phyloP scores from a whole-genome alignment of 2,113 vertebrate genomes.

The Pogona vitticeps region DNA sequence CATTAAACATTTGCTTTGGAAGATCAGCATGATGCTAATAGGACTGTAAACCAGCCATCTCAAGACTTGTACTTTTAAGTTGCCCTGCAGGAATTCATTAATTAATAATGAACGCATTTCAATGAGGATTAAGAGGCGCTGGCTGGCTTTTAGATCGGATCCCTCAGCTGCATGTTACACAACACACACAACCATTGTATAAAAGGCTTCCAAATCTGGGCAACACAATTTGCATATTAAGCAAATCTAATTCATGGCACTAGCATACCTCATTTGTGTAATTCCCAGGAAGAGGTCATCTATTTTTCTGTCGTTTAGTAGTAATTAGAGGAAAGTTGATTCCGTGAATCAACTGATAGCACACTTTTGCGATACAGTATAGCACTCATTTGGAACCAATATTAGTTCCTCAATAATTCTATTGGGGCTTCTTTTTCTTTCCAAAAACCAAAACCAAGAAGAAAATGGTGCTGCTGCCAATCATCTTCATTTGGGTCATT shows the following conservation, averaged over 20 bases:
- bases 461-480: too few species aligned
- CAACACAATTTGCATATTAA: not conserved
- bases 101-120: not conserved
- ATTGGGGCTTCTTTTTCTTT: too few species aligned
- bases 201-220: not conserved
- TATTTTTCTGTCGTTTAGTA: not conserved
- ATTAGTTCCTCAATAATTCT: too few species aligned
- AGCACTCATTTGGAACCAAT: too few species aligned
- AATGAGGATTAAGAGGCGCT: not conserved
- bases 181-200: not conserved
- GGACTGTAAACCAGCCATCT: not conserved
- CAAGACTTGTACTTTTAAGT: not conserved
- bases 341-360: not conserved
- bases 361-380: not conserved
- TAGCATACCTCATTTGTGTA: not conserved
- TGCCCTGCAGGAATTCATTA: not conserved
- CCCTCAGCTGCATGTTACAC: not conserved
- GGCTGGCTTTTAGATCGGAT: not conserved
- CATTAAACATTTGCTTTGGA: not conserved
- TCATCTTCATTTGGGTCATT: too few species aligned
- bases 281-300: not conserved
- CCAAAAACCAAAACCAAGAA: too few species aligned
- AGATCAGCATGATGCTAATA: fast-evolving
- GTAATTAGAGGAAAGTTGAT: too few species aligned
- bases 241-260: not conserved